Base-by-base conservation (phyloP, 2,797 vertebrate species). In the Cichlasoma orientale region DNA sequence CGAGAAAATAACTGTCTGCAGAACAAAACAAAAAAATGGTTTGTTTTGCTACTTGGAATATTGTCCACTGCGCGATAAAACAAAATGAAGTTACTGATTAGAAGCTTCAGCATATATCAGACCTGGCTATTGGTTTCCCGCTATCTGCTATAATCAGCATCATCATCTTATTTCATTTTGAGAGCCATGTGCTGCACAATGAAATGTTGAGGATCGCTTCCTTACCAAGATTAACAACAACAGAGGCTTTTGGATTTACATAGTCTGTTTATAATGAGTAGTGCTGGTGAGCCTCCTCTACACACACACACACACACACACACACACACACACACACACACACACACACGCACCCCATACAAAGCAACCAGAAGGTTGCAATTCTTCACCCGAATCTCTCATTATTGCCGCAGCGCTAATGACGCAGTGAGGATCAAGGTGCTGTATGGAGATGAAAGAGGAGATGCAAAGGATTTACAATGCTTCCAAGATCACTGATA, bases 401-500 rank as follows among this genome's bases (percentile, higher is more conserved):
- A 81, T 89, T 89, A 90, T 85, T 84, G 77, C 91, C 18, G 71
- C 80, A 61, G 88, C 80, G 61, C 88, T 92, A 90, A 92, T 91
- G 91, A 88, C 72, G 76, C 89, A 77, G 74, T 23, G 74, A 89
- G 89, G 84, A 92, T 89, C 88, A 86, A 93, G 93, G 91, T 92
- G 87, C 85, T 82, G 84, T 76, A 70, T 87, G 77, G 89, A 95
- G 94, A 94, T 93, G 93, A 95, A 94, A 94, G 92, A 78, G 77
- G 78, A 90, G 89, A 90, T 92, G 86, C 77, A 86, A 89, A 91
- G 89, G 87, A 86, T 92, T 94, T 91, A 92, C 88, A 92, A 92
- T 92, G 89, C 92, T 89, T 90, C 66, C 75, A 78, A 90, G 92
- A 95, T 95, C 91, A 88, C 92, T 82, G 93, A 91, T 92, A 90